phyloP scores from a whole-genome alignment of 2,797 vertebrate species.

The Pangasius macronema region DNA sequence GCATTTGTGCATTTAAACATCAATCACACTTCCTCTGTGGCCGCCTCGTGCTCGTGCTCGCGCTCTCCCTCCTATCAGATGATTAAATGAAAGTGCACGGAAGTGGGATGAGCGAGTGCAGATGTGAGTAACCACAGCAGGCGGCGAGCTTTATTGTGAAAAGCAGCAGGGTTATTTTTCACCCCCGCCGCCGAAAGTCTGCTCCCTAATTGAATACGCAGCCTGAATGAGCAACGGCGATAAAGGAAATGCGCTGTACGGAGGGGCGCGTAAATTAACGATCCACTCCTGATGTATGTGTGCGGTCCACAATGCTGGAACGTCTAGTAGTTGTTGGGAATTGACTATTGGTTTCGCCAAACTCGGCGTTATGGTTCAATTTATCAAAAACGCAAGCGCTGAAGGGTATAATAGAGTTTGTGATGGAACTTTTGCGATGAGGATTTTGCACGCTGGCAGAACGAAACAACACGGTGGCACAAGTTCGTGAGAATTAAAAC shows the following conservation, averaged over 20 bases:
- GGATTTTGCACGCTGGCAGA: neutral
- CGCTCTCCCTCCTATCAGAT: slow-evolving; percentile 55
- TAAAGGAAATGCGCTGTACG: slow-evolving; percentile 65
- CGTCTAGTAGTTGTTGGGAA: neutral
- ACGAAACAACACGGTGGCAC: neutral
- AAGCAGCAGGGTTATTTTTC: slow-evolving; percentile 71
- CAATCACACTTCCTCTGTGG: slow-evolving; percentile 47
- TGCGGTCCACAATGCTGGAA: neutral
- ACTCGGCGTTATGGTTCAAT: neutral
- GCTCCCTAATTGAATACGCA: slow-evolving; percentile 75
- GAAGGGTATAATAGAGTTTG: neutral
- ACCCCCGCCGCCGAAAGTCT: slow-evolving; percentile 69
- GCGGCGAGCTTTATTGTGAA: slow-evolving; percentile 64
- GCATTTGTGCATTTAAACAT: slow-evolving; percentile 63
- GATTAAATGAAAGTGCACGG: slow-evolving; percentile 69
- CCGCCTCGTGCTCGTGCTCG: too few relatives aligned
- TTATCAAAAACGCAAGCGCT: neutral
- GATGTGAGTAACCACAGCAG: slow-evolving; percentile 63
- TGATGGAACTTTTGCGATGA: neutral
- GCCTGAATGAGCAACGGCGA: slow-evolving; percentile 70
- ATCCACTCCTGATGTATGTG: slow-evolving; percentile 56
- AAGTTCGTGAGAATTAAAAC: neutral
- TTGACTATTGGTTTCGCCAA: neutral
- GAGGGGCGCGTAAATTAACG: slow-evolving; percentile 71
- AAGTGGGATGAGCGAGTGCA: slow-evolving; percentile 64